Evolutionary conservation across 2,113 vertebrate genomes (phyloP).

Genomic region (Nycticryphes semicollaris): DNA sequence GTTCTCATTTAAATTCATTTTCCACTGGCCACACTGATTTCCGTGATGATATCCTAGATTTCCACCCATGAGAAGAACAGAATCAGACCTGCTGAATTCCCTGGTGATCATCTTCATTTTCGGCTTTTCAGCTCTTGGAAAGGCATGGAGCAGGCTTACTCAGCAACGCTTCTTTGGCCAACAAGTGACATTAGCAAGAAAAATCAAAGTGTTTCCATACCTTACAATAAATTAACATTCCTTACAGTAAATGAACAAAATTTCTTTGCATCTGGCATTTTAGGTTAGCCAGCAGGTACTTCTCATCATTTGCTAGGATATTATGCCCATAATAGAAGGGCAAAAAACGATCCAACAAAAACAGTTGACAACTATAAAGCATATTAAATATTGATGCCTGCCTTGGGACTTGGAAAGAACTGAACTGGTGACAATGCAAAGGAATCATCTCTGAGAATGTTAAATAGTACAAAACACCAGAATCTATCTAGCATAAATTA

Average conservation of each 20-base stretch:
- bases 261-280: neutral
- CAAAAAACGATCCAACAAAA: neutral
- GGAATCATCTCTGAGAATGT: neutral
- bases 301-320: neutral
- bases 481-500: constrained; percentile 38
- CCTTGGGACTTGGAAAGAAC: neutral
- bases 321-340: neutral
- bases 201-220: neutral
- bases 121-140: neutral
- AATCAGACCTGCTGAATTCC: neutral
- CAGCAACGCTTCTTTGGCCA: neutral
- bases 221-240: neutral
- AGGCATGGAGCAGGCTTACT: neutral
- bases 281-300: neutral
- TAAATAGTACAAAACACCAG: neutral
- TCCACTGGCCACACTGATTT: neutral
- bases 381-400: neutral
- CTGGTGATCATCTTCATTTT: neutral
- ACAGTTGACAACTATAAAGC: neutral
- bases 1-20: neutral
- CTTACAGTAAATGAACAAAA: neutral
- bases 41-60: neutral
- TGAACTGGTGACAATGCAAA: neutral
- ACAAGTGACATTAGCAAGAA: neutral
- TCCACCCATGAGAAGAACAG: neutral